Conservation (phyloP, 2,113 vertebrate genomes). For the Equus quagga region DNA sequence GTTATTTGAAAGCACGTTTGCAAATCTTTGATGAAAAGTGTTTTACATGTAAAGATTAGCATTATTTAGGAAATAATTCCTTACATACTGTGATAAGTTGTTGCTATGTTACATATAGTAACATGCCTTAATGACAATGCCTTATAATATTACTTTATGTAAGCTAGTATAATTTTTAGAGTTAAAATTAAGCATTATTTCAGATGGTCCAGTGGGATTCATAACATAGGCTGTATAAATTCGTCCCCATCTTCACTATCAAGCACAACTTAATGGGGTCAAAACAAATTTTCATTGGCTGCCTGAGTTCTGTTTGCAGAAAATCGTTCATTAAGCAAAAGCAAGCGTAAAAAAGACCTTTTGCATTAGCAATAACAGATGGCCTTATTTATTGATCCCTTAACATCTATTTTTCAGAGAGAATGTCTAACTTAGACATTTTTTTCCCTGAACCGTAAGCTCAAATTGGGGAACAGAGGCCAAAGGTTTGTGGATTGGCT, state of each 20-base stretch:
- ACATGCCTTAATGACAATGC: slow-evolving; percentile 79
- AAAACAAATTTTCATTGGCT: slow-evolving; percentile 47
- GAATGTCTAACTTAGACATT: neutral
- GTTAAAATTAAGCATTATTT: slow-evolving; percentile 49
- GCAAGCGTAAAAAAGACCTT: neutral
- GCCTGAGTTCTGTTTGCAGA: slow-evolving; percentile 48
- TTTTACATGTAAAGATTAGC: slow-evolving; percentile 39
- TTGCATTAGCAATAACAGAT: neutral
- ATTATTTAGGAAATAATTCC: slow-evolving; percentile 56
- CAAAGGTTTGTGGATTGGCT: neutral
- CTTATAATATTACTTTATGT: slow-evolving; percentile 63
- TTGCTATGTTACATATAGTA: slow-evolving; percentile 67
- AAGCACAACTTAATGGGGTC: slow-evolving; percentile 31
- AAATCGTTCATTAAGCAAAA: slow-evolving; percentile 55
- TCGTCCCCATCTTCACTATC: neutral
- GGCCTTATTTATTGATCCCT: neutral
- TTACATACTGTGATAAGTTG: slow-evolving; percentile 69
- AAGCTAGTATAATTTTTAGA: slow-evolving; percentile 58
- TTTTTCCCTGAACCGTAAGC: neutral
- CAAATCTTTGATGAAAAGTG: slow-evolving; percentile 60
- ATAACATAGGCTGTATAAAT: slow-evolving; percentile 7
- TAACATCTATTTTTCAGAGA: slow-evolving; percentile 50
- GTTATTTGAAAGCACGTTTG: slow-evolving; percentile 67
- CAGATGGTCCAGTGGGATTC: neutral
- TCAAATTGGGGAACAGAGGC: neutral